phyloP scores from a whole-genome alignment of 2,888 invertebrate species.

The Leptinotarsa rubiginosa region DNA sequence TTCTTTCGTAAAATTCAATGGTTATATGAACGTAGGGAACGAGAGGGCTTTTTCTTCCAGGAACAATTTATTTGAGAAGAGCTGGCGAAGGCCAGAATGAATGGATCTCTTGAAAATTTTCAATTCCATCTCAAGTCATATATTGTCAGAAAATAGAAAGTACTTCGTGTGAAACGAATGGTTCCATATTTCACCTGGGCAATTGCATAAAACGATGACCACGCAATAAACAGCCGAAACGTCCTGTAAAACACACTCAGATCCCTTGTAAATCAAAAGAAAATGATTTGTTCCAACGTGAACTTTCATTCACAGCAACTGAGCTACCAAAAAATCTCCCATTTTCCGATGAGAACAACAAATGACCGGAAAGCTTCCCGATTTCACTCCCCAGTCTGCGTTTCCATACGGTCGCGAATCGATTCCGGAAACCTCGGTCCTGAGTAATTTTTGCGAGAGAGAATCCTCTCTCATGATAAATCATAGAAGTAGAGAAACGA shows the following conservation, averaged over 20 bases:
- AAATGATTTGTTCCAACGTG: constrained; percentile 46
- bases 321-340: constrained; percentile 39
- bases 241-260: constrained; percentile 37
- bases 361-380: not conserved
- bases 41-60: too few relatives aligned
- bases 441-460: not conserved
- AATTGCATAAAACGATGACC: constrained; percentile 45
- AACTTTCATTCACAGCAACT: constrained; percentile 49
- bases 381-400: not conserved
- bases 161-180: not conserved
- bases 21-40: too few relatives aligned
- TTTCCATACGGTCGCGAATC: not conserved
- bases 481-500: constrained; percentile 29
- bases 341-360: not conserved
- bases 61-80: too few relatives aligned
- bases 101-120: too few relatives aligned
- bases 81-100: too few relatives aligned
- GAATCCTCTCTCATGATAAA: not conserved
- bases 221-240: constrained; percentile 38
- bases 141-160: not conserved
- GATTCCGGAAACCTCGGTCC: not conserved
- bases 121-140: too few relatives aligned
- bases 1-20: too few relatives aligned
- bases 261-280: constrained; percentile 44
- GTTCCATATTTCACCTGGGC: constrained; percentile 35